Conservation (phyloP, 2,797 vertebrate genomes). For the Trachurus trachurus region DNA sequence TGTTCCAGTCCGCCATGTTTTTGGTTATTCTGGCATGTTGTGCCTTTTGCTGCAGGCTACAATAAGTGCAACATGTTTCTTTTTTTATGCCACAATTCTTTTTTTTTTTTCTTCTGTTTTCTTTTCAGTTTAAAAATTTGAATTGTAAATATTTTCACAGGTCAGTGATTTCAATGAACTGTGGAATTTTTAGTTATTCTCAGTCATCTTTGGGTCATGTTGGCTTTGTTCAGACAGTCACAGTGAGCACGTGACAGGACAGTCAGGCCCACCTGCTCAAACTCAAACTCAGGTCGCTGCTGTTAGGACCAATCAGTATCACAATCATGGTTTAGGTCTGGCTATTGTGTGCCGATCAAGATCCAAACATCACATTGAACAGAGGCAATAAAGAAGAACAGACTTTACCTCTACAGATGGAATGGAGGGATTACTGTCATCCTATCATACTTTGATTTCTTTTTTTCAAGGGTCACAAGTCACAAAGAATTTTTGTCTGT, state of each 20-base stretch:
- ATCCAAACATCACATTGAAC: background rate
- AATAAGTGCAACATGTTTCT: background rate
- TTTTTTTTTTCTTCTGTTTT: too few species aligned
- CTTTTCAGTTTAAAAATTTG: too few species aligned
- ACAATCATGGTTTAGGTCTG: background rate
- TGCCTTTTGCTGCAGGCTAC: background rate
- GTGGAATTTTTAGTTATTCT: too few species aligned
- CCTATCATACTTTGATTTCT: background rate
- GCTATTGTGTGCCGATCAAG: background rate
- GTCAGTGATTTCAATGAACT: background rate
- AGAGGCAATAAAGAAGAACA: background rate
- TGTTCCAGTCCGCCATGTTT: too few species aligned
- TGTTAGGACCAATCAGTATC: too few species aligned
- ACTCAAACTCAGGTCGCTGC: too few species aligned
- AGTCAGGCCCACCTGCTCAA: too few species aligned
- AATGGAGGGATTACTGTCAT: background rate
- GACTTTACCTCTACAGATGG: background rate
- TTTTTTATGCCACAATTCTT: background rate
- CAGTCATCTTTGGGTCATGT: too few species aligned
- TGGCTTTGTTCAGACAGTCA: too few species aligned
- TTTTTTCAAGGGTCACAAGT: background rate
- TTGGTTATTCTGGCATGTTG: too few species aligned
- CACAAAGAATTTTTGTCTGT: conserved; percentile 6
- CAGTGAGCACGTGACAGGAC: too few species aligned
- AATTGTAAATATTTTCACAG: background rate